Evolutionary conservation across 2,888 invertebrate genomes (phyloP).

Genomic region (Microctonus aethiopoides): DNA sequence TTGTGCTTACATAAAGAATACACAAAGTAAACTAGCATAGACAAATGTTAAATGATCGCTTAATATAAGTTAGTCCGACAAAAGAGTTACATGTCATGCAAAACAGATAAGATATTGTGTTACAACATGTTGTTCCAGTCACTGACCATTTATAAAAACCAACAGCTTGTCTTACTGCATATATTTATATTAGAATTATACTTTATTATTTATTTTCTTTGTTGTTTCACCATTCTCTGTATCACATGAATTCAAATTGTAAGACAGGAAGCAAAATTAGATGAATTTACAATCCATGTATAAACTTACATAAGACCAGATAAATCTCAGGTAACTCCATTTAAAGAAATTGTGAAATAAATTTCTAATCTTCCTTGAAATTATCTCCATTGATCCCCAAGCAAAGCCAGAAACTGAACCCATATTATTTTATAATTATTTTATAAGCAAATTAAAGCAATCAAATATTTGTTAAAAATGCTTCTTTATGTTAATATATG

Average conservation of each 20-base stretch:
- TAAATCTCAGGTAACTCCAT: conserved; percentile 49
- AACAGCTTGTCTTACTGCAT: conserved; percentile 53
- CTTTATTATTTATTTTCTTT: background rate
- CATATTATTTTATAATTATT: conserved; percentile 44
- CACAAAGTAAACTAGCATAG: conserved; percentile 50
- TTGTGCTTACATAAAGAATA: conserved; percentile 50
- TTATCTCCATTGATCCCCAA: conserved; percentile 44
- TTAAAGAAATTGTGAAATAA: conserved; percentile 50
- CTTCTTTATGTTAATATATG: conserved; percentile 7
- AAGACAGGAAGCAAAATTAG: conserved; percentile 3
- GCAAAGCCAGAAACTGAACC: conserved; percentile 43
- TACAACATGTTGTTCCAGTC: conserved; percentile 58
- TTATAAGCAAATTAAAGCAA: conserved; percentile 4
- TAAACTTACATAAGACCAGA: conserved; percentile 59
- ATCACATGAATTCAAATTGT: conserved; percentile 11
- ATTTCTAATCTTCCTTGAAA: conserved; percentile 48
- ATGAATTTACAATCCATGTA: conserved; percentile 49
- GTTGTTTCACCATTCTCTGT: background rate
- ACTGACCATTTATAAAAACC: conserved; percentile 57
- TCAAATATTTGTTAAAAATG: conserved; percentile 16
- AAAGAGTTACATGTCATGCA: conserved; percentile 57
- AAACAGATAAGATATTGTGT: conserved; percentile 53
- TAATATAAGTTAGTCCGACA: conserved; percentile 64
- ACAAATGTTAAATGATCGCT: conserved; percentile 35
- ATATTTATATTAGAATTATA: conserved; percentile 28